These are phyloP conservation scores for Isurus oxyrinchus DNA, from an alignment of 2,113 vertebrate genomes.

Conservation along the genomic window DNA sequence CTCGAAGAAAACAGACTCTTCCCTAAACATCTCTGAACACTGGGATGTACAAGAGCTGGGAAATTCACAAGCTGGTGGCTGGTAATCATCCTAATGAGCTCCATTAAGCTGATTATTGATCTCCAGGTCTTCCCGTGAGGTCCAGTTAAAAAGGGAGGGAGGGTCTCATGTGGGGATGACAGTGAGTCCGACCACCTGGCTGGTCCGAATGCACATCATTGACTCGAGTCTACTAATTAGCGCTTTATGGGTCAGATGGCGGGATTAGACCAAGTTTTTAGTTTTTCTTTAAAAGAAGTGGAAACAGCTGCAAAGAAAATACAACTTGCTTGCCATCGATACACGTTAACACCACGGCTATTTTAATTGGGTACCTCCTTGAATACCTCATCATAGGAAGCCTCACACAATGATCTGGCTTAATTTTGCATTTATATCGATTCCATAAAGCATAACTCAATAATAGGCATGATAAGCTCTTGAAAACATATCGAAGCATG, in stretches of 20 bases:
- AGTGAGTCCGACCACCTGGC: slow-evolving; percentile 59
- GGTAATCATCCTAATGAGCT: slow-evolving; percentile 46
- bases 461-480: neutral
- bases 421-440: neutral
- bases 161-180: slow-evolving; percentile 46
- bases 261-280: neutral
- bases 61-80: slow-evolving; percentile 38
- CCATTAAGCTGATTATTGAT: slow-evolving; percentile 55
- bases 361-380: neutral
- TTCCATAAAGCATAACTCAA: too few relatives aligned
- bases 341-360: neutral
- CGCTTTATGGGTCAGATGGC: slow-evolving; percentile 52
- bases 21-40: slow-evolving; percentile 35
- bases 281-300: neutral
- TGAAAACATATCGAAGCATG: neutral
- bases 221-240: slow-evolving; percentile 62
- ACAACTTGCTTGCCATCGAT: neutral
- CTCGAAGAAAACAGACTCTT: neutral
- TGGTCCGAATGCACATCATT: slow-evolving; percentile 53
- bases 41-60: slow-evolving; percentile 19
- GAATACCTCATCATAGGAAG: neutral
- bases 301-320: neutral
- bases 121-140: slow-evolving; percentile 51
- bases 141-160: slow-evolving; percentile 47
- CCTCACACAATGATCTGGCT: neutral